Evolutionary conservation across 1,140 invertebrate genomes (phyloP).

Genomic region (Bathynomus jamesi): DNA sequence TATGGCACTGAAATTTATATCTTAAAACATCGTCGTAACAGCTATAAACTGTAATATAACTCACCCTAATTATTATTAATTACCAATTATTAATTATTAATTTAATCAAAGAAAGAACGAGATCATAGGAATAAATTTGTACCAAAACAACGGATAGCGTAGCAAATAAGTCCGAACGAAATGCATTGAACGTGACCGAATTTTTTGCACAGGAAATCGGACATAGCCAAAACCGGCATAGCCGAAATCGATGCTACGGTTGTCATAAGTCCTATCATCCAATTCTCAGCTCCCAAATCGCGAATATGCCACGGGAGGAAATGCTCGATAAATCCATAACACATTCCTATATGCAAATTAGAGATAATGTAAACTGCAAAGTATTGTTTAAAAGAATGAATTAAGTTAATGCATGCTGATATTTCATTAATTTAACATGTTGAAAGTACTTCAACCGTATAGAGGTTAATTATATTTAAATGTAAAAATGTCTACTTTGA

Average conservation of each 20-base stretch:
- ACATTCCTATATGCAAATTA: too few relatives aligned
- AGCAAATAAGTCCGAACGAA: slow-evolving; percentile 31
- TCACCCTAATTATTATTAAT: too few relatives aligned
- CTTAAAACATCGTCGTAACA: too few relatives aligned
- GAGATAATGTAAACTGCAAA: not conserved
- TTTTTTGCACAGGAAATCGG: slow-evolving; percentile 26
- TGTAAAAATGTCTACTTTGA: too few relatives aligned
- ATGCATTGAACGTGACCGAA: slow-evolving; percentile 34
- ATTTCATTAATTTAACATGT: too few relatives aligned
- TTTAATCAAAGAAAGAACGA: not conserved
- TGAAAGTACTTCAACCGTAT: too few relatives aligned
- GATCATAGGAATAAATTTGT: not conserved
- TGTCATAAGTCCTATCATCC: slow-evolving; percentile 33
- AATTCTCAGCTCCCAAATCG: slow-evolving; percentile 23
- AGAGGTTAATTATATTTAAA: too few relatives aligned
- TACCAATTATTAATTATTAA: too few relatives aligned
- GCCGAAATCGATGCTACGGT: slow-evolving; percentile 29
- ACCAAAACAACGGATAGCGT: slow-evolving; percentile 32
- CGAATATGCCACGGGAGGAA: slow-evolving; percentile 31
- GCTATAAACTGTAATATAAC: too few relatives aligned
- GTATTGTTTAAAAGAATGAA: not conserved
- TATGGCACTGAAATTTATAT: too few relatives aligned
- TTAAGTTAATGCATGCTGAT: too few relatives aligned
- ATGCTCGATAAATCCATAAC: slow-evolving; percentile 36
- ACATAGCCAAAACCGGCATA: slow-evolving; percentile 27